Percentiles rank a stretch among this genome's conserved stretches.
phyloP scores from a whole-genome alignment of 2,888 invertebrate species.

The Polydesmus complanatus region DNA sequence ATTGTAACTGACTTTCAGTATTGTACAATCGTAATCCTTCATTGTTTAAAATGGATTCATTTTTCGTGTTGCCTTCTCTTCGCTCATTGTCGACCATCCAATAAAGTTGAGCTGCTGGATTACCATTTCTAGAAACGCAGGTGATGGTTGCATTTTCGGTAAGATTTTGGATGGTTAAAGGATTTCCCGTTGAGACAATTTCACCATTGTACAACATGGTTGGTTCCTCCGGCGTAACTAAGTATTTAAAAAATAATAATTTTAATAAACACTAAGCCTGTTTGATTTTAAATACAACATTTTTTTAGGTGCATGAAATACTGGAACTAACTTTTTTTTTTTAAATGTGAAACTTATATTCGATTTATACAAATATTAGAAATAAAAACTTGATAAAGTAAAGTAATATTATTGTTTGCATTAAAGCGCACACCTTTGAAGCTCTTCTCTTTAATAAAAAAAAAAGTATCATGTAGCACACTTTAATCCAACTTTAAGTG shows the following conservation, averaged over 20 bases:
- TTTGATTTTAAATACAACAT: no score
- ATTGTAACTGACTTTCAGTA: slow-evolving; percentile 6
- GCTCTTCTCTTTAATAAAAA: no score
- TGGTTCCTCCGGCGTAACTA: slow-evolving; percentile 14
- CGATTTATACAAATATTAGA: neutral
- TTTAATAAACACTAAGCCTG: no score
- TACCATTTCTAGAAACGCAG: slow-evolving; percentile 12
- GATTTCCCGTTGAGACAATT: slow-evolving; percentile 7
- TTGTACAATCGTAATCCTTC: slow-evolving; percentile 1
- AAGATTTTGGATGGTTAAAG: neutral
- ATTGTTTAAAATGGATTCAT: neutral
- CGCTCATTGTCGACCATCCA: slow-evolving; percentile 13
- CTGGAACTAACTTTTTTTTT: neutral
- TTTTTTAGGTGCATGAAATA: neutral
- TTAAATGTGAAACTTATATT: neutral
- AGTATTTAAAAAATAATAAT: no score
- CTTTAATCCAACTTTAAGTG: no score
- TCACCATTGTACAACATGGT: slow-evolving; percentile 8
- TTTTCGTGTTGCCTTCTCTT: slow-evolving; percentile 2
- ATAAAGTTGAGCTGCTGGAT: slow-evolving; percentile 11
- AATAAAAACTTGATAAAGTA: no score
- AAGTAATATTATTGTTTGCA: no score
- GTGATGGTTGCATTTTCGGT: slow-evolving; percentile 9
- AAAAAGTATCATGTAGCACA: no score
- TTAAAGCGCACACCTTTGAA: no score